Evolutionary conservation across 2,113 vertebrate species (phyloP).

Genomic region (Oryzias melastigma): DNA sequence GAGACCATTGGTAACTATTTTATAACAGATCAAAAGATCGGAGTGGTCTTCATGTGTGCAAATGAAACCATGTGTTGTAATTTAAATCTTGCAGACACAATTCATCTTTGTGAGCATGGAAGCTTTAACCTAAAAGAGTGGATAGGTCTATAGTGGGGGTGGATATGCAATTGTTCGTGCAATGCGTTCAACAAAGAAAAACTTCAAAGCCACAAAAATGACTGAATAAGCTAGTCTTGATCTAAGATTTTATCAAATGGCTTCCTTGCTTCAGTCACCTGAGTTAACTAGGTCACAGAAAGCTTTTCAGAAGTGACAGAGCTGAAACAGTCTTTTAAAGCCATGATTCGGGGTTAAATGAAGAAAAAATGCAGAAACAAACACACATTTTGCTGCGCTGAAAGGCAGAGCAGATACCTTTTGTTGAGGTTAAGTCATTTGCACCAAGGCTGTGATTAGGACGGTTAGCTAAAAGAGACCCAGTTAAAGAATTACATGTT

Average conservation of each 20-base stretch:
- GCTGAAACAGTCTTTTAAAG: slow-evolving; percentile 2
- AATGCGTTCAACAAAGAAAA: background rate
- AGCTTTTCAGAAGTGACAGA: background rate
- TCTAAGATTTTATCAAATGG: slow-evolving; percentile 29
- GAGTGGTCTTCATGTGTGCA: background rate
- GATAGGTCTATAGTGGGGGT: slow-evolving; percentile 13
- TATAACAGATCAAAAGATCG: too few relatives aligned
- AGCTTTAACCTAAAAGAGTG: background rate
- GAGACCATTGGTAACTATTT: too few relatives aligned
- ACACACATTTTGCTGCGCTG: slow-evolving; percentile 8
- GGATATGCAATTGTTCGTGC: slow-evolving; percentile 31
- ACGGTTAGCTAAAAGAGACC: slow-evolving; percentile 30
- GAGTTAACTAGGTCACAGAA: too few relatives aligned
- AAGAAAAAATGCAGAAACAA: background rate
- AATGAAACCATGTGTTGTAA: slow-evolving; percentile 33
- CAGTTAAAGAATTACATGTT: slow-evolving; percentile 20
- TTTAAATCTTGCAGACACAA: slow-evolving; percentile 31
- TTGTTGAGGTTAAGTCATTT: slow-evolving; percentile 45
- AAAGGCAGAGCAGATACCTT: slow-evolving; percentile 17
- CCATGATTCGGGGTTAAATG: slow-evolving; percentile 7
- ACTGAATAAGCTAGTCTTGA: slow-evolving; percentile 9
- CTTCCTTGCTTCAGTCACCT: slow-evolving; percentile 18
- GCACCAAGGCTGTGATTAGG: slow-evolving; percentile 44
- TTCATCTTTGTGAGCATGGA: slow-evolving; percentile 31
- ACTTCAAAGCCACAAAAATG: slow-evolving; percentile 19